Percentiles rank a stretch among this genome's conserved stretches.
Conservation (phyloP, 2,797 vertebrate genomes). For the Neoniphon sammara region DNA sequence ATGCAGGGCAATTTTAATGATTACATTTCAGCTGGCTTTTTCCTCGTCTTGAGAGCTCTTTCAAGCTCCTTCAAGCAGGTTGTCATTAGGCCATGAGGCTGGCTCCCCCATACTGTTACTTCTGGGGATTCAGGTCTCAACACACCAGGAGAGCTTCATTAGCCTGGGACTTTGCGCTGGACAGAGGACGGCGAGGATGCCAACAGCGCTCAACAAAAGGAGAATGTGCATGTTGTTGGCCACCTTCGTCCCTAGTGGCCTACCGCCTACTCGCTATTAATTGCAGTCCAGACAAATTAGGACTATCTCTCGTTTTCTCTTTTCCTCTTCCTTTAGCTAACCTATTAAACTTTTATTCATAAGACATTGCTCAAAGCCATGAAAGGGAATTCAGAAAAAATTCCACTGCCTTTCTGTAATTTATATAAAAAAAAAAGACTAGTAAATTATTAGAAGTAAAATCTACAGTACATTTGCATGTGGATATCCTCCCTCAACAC, state of each 20-base stretch:
- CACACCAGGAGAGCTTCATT: constrained; percentile 81
- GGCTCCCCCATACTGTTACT: constrained; percentile 68
- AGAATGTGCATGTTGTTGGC: constrained; percentile 59
- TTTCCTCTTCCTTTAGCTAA: constrained; percentile 72
- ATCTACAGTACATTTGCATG: constrained; percentile 79
- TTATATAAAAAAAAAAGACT: constrained; percentile 69
- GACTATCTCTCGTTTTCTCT: constrained; percentile 51
- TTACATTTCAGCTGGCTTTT: constrained; percentile 76
- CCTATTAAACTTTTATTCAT: constrained; percentile 85
- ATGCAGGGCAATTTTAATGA: constrained; percentile 80
- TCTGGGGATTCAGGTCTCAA: constrained; percentile 67
- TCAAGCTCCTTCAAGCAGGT: constrained; percentile 82
- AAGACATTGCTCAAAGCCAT: constrained; percentile 82
- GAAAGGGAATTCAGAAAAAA: constrained; percentile 84
- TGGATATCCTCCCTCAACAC: constrained; percentile 72
- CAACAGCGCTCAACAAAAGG: constrained; percentile 54
- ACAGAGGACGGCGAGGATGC: constrained; percentile 68
- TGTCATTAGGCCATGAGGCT: constrained; percentile 81
- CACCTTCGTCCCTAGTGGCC: constrained; percentile 60
- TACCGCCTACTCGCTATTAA: constrained; percentile 71
- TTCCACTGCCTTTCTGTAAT: constrained; percentile 72
- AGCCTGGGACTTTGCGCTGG: constrained; percentile 70
- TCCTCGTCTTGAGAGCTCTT: constrained; percentile 76
- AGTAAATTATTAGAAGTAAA: constrained; percentile 77
- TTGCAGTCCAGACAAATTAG: constrained; percentile 81